Percentiles rank a stretch among this genome's conserved stretches.
These are phyloP conservation scores for Helicoverpa zea DNA, from an alignment of 1,140 invertebrate genomes.

Conservation along the genomic window DNA sequence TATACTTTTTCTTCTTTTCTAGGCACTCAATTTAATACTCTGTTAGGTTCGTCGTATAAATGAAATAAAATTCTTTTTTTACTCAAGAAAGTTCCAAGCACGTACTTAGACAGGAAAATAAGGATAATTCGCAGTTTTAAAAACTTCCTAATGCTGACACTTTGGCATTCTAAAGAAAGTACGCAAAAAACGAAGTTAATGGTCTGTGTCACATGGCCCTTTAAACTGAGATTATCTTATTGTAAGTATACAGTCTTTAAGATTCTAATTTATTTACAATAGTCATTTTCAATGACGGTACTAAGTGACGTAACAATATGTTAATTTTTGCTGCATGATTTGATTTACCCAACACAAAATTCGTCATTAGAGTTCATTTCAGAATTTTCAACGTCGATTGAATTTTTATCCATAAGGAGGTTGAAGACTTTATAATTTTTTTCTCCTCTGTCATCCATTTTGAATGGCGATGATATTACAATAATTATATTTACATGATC, in stretches of 20 bases:
- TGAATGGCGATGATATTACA: constrained; percentile 49
- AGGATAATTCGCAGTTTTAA: constrained; percentile 25
- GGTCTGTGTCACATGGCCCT: constrained; percentile 48
- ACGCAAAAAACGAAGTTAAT: constrained; percentile 21
- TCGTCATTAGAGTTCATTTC: neutral
- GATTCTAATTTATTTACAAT: constrained; percentile 79
- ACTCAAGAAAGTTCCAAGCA: constrained; percentile 23
- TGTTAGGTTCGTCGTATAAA: constrained; percentile 10
- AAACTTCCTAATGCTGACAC: constrained; percentile 31
- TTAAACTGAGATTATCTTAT: constrained; percentile 60
- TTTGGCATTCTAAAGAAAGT: constrained; percentile 12
- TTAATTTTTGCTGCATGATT: constrained; percentile 11
- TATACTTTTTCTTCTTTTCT: neutral
- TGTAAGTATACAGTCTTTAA: constrained; percentile 79
- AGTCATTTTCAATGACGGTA: constrained; percentile 73
- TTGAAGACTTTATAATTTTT: neutral
- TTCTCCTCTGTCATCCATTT: constrained; percentile 47
- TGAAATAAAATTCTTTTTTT: constrained; percentile 27
- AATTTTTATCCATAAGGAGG: neutral
- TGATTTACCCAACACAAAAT: constrained; percentile 7
- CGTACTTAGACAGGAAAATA: constrained; percentile 33
- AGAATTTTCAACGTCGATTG: neutral
- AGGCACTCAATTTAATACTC: constrained; percentile 18
- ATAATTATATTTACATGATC: constrained; percentile 54
- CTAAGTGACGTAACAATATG: constrained; percentile 51